Base-by-base conservation (phyloP, 2,113 vertebrate genomes). In the Pedetes capensis region DNA sequence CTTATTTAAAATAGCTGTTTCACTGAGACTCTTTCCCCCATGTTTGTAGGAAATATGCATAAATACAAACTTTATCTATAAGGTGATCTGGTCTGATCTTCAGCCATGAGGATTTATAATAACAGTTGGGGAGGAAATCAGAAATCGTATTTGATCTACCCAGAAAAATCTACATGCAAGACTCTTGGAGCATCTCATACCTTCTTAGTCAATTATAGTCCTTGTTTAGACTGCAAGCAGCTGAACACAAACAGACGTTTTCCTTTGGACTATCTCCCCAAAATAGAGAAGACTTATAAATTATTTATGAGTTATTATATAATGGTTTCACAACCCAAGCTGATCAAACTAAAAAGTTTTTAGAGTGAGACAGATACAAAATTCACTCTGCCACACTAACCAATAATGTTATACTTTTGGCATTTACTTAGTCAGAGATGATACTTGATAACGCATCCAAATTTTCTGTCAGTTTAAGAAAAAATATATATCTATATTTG, bases 251-350 rank as follows among this genome's bases (percentile, higher is more conserved):
- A 25, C 23, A 81, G 27, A 64, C 61, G 16, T 72, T 96, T 97
- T 53, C 32, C 25, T 94, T 95, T 87, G 76, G 12, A 57, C 22
- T 95, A 14, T 88, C 87, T 93, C 51, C 80, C 92, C 68, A 59
- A 96, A 96, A 89, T 16, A 97, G 84, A 96, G 74, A 68, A 8
- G 47, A 42, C 4, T 10, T 92, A 95, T 96, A 88, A 92, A 97
- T 98, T 96, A 97, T 97, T 96, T 76, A 96, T 95, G 17, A 64
- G 0, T 89, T 88, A 93, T 71, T 93, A 78, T 95, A 51, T 57
- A 95, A 83, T 47, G 37, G 11, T 96, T 97, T 96, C 51, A 39
- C 74, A 97, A 96, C 44, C 22, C 39, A 79, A 89, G 83, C 8
- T 61, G 49, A 94, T 94, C 71, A 97, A 96, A 93, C 16, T 20